phyloP scores from a whole-genome alignment of 2,888 invertebrate species.

The Drosophila affinis region DNA sequence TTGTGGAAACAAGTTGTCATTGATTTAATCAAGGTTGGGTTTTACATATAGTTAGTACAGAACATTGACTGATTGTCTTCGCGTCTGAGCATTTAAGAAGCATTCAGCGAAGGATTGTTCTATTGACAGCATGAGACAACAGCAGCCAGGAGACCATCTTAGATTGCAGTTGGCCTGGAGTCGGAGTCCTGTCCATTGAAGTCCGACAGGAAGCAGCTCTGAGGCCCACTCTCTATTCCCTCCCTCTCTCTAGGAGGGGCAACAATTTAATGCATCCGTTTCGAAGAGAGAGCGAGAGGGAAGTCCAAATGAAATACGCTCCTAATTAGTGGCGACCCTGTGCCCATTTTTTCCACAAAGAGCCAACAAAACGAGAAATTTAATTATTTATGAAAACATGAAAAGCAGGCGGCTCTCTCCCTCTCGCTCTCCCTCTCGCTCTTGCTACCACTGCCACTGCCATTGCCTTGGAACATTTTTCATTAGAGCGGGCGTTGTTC shows the following conservation, averaged over 20 bases:
- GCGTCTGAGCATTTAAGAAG: not conserved
- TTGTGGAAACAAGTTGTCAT: conserved; percentile 41
- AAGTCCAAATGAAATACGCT: conserved; percentile 45
- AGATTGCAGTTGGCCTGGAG: not conserved
- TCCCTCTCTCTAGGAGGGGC: conserved; percentile 42
- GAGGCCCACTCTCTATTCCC: not conserved
- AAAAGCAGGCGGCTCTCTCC: conserved; percentile 31
- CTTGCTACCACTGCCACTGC: too few species aligned
- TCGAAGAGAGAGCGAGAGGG: conserved; percentile 24
- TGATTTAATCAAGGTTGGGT: conserved; percentile 39
- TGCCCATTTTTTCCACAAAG: conserved; percentile 48
- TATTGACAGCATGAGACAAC: not conserved
- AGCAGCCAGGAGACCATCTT: not conserved
- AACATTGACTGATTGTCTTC: conserved; percentile 18
- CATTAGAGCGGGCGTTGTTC: conserved; percentile 63
- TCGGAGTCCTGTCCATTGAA: not conserved
- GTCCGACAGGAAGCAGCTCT: not conserved
- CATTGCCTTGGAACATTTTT: conserved; percentile 56
- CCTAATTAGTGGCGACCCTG: conserved; percentile 72
- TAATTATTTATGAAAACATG: conserved; percentile 77
- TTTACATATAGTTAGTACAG: conserved; percentile 13
- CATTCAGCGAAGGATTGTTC: not conserved
- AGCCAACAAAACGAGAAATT: conserved; percentile 50
- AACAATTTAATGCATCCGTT: conserved; percentile 62
- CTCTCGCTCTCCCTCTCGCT: not conserved